Evolutionary conservation across 2,113 vertebrate species (phyloP).

Genomic region (Eubucco bourcierii): DNA sequence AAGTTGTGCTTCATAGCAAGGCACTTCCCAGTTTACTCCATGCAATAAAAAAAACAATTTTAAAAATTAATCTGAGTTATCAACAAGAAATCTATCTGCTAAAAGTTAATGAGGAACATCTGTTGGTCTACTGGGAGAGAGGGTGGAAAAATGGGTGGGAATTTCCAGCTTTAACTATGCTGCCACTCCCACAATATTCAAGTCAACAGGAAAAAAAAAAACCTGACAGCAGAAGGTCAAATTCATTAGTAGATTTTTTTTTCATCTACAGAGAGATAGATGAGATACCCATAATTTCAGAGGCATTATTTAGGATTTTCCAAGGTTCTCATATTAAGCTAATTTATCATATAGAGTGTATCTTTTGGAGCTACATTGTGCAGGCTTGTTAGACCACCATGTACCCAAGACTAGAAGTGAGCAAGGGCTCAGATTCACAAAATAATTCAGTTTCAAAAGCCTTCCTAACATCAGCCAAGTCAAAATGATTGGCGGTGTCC

Average conservation of each 20-base stretch:
- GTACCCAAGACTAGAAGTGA: not conserved
- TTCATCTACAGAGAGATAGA: conserved; percentile 25
- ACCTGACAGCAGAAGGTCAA: conserved; percentile 32
- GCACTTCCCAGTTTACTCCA: not conserved
- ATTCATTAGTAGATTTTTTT: conserved; percentile 37
- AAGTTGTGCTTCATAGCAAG: not conserved
- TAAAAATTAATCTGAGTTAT: conserved; percentile 16
- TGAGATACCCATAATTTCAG: conserved; percentile 36
- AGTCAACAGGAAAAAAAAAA: conserved; percentile 48
- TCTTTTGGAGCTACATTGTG: not conserved
- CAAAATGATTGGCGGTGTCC: not conserved
- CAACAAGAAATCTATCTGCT: conserved; percentile 47
- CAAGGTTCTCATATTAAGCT: not conserved
- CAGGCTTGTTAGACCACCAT: not conserved
- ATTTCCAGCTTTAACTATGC: conserved; percentile 64
- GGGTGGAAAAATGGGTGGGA: conserved; percentile 52
- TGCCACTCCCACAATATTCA: conserved; percentile 41
- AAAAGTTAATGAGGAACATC: conserved; percentile 58
- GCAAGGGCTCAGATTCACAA: not conserved
- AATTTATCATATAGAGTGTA: not conserved
- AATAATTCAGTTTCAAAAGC: not conserved
- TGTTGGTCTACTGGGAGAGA: conserved; percentile 47
- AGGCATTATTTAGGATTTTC: conserved; percentile 26
- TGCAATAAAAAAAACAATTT: not conserved
- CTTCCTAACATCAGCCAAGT: not conserved